Base-by-base conservation (phyloP, 2,888 invertebrate genomes). In the Yponomeuta plumbellus region DNA sequence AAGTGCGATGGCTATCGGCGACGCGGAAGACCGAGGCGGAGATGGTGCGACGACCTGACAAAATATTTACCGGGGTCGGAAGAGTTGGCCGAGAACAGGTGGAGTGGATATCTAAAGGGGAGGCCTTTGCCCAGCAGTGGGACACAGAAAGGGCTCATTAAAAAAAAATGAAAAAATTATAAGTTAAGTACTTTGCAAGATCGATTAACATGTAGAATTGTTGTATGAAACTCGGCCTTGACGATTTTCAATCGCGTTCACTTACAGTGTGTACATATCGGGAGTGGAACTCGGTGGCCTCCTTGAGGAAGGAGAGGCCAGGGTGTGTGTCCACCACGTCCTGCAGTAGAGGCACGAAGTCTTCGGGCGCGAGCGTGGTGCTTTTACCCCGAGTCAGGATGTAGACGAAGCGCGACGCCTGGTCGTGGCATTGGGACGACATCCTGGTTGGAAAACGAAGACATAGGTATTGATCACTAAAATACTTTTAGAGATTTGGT, bases 291-390 rank as follows among this genome's bases (percentile, higher is more conserved):
- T 99, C 99, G 1, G 97, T 97, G 68, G 99, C 99, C 85, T 99
- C 98, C 85, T 98, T 97, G 68, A 99, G 94, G 92, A 99, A 99
- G 70, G 96, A 97, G 73, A 99, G 93, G 63, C 99, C 99, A 0
- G 99, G 99, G 92, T 99, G 99, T 11, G 98, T 97, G 84, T 99
- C 98, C 59, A 99, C 98, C n/a, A 99, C 97, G 85, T 99, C 99
- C 91, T 98, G 97, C 66, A 99, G 95, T 74, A 99, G 88, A 23
- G 98, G 96, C 79, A 98, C 96, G 85, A 99, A 95, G 90, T 99
- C 99, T 79, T 98, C 98, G 0, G 97, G 97, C 26, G 95, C 92
- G 71, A 97, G 92, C 71, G 92, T 92, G 74, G 86, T 91, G 77
- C 94, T 92, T 72, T 92, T 93, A 66, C 96, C 96, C 66, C 95